Percentiles rank a stretch among this genome's conserved stretches.
Conservation (phyloP, 2,113 vertebrate genomes). For the Rhizomys pruinosus region DNA sequence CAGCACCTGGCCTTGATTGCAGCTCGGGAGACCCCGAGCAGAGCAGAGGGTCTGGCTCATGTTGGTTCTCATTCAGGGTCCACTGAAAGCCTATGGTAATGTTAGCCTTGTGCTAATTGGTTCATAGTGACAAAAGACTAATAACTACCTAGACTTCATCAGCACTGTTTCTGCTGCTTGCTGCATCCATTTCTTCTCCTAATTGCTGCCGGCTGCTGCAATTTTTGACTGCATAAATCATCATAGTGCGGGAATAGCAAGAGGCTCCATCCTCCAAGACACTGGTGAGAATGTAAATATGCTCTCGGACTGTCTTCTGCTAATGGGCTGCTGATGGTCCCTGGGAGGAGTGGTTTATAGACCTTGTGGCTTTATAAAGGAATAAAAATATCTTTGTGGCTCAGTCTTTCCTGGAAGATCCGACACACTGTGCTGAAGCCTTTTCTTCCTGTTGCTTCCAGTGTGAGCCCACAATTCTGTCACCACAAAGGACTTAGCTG, state of each 20-base stretch:
- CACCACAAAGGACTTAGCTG: not conserved
- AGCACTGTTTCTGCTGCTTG: not conserved
- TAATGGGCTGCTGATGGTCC: not conserved
- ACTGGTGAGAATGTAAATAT: not conserved
- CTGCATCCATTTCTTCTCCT: not conserved
- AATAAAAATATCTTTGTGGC: constrained; percentile 21
- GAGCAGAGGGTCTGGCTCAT: not conserved
- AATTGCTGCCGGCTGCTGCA: constrained; percentile 7
- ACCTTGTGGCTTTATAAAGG: constrained; percentile 20
- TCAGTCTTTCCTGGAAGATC: constrained; percentile 57
- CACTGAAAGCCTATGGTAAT: not conserved
- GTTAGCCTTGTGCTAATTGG: not conserved
- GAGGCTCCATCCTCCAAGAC: not conserved
- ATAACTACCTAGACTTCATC: not conserved
- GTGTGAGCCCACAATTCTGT: not conserved
- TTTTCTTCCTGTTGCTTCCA: not conserved
- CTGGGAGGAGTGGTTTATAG: not conserved
- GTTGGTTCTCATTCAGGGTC: not conserved
- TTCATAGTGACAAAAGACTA: not conserved
- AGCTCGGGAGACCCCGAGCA: not conserved
- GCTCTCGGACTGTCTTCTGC: not conserved
- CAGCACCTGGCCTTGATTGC: fast-evolving
- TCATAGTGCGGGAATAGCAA: not conserved
- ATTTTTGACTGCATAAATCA: not conserved
- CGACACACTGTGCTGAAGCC: not conserved